phyloP scores from a whole-genome alignment of 2,113 vertebrate species.

The Martes martes region DNA sequence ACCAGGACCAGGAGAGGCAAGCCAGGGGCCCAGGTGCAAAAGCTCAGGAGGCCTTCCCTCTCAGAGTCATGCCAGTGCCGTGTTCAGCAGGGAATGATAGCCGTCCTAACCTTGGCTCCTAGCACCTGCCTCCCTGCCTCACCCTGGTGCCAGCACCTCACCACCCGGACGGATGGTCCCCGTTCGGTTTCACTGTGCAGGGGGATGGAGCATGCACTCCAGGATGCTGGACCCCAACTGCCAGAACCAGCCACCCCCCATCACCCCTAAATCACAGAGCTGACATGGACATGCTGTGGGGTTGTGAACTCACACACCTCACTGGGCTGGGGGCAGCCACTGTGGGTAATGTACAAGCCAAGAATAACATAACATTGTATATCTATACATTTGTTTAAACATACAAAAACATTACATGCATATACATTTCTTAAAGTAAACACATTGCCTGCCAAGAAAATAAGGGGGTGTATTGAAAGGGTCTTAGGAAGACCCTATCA shows the following conservation, averaged over 20 bases:
- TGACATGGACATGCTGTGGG: slow-evolving; percentile 25
- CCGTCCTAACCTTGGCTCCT: background rate
- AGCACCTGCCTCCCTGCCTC: accelerated
- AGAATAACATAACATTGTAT: slow-evolving; percentile 76
- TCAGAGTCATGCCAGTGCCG: accelerated
- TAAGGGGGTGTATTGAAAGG: background rate
- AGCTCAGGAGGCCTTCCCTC: accelerated
- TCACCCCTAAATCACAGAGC: slow-evolving; percentile 65
- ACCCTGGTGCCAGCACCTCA: no score
- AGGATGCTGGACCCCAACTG: background rate
- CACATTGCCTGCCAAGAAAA: slow-evolving; percentile 63
- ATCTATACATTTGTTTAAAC: slow-evolving; percentile 61
- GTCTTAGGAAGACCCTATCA: slow-evolving; percentile 26
- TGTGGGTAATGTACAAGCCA: slow-evolving; percentile 66
- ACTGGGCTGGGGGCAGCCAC: slow-evolving; percentile 54
- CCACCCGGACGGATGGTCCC: accelerated
- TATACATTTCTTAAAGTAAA: slow-evolving; percentile 69
- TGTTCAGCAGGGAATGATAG: background rate
- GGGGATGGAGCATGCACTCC: background rate
- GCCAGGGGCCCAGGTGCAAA: accelerated
- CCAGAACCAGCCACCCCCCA: slow-evolving; percentile 54
- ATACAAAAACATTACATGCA: slow-evolving; percentile 75
- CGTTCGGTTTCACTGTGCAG: background rate
- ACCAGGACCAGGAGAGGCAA: accelerated
- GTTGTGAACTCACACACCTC: slow-evolving; percentile 56